A percentile compares a stretch with the other conserved stretches of the same genome.
phyloP scores from a whole-genome alignment of 2,888 invertebrate species.

The Hipparchia sbordonii region DNA sequence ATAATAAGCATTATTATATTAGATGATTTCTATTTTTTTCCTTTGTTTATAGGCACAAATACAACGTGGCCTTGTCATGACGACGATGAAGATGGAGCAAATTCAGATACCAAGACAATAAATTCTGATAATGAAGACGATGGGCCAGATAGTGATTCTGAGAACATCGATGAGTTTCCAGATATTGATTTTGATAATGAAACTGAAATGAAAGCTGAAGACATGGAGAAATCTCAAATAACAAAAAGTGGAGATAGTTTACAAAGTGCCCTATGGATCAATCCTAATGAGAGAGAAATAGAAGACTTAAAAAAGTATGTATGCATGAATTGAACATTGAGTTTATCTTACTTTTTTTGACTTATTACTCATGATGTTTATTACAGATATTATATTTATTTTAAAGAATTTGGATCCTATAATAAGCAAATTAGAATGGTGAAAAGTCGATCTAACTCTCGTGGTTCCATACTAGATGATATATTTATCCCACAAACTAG shows the following conservation, averaged over 20 bases:
- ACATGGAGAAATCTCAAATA: slow-evolving; percentile 51
- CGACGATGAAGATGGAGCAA: slow-evolving; percentile 73
- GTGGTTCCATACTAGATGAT: slow-evolving; percentile 75
- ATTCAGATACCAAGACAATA: slow-evolving; percentile 72
- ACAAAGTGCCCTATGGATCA: slow-evolving; percentile 71
- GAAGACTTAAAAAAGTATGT: slow-evolving; percentile 80
- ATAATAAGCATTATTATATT: no score
- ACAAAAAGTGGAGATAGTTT: slow-evolving; percentile 65
- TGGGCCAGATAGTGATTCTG: slow-evolving; percentile 62
- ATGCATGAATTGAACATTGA: neutral
- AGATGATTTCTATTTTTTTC: neutral
- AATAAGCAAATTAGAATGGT: slow-evolving; percentile 74
- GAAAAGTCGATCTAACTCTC: slow-evolving; percentile 74
- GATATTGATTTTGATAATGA: slow-evolving; percentile 67
- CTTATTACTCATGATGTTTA: slow-evolving; percentile 20
- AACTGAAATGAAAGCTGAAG: slow-evolving; percentile 61
- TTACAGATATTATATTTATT: slow-evolving; percentile 81
- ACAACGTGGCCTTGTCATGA: slow-evolving; percentile 74
- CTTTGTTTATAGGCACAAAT: slow-evolving; percentile 63
- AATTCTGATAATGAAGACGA: slow-evolving; percentile 74
- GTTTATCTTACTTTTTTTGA: neutral
- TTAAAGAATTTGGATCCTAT: slow-evolving; percentile 80
- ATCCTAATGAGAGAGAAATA: slow-evolving; percentile 77
- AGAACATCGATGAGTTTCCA: slow-evolving; percentile 66
- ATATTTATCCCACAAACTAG: slow-evolving; percentile 56